Evolutionary conservation across 2,113 vertebrate genomes (phyloP), one percentile per base, ranked within the genome.

Genomic region (Emydura subglobosa): DNA sequence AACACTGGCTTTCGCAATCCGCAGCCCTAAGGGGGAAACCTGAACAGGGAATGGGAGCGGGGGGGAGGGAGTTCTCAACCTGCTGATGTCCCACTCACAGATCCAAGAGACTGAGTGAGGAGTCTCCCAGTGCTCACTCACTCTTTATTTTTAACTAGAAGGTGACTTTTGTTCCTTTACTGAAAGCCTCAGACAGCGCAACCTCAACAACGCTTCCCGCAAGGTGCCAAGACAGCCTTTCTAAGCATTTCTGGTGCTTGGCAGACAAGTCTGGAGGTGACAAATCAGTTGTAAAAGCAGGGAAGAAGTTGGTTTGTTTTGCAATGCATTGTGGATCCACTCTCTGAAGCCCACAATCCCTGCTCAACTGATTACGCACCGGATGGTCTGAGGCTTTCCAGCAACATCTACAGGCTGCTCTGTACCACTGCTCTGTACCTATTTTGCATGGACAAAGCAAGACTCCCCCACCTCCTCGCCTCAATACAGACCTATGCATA

Each of bases 41-140:
- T 8, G 86, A 4, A 0, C 0, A 4, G 22, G 65, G 19, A 39
- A 72, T 22, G 19, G 9, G n/a, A n/a, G 8, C 10, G 72, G 47
- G 39, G 44, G 34, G 72, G 47, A 39, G 44, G 34, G 3, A 14
- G 49, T 65, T 85, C n/a, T 39, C 19, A 9, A n/a, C 17, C 65
- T 72, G 19, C n/a, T 7, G n/a, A 5, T 8, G 65, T 10, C 65
- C 34, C 65, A n/a, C n/a, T 72, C 65, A 68, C 34, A 72, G 65
- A 39, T 9, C 8, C 5, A 44, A 22, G 74, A n/a, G 42, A 47
- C 42, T 27, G 27, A 29, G 11, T 29, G 12, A 10, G 74, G 42
- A 11, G 42, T 47, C 13, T 47, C 74, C 42, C 42, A 27, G 74
- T 78, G 39, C 72, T 76, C n/a, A 2, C 1, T 50, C 2, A 3